These are phyloP conservation scores for Odontamblyopus rebecca DNA, from an alignment of 2,797 vertebrate genomes.

Conservation along the genomic window DNA sequence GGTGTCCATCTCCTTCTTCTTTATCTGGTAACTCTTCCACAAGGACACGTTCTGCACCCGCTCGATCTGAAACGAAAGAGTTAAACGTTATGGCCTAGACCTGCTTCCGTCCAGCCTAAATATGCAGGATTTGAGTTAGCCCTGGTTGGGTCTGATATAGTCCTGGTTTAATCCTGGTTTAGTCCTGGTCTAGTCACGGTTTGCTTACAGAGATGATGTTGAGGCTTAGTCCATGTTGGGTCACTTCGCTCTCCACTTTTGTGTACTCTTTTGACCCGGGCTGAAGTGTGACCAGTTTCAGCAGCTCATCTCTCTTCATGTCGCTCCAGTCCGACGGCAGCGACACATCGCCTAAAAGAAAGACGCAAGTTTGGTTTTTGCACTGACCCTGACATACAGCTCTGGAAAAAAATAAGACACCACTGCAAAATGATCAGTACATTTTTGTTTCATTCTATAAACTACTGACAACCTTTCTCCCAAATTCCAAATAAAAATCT, in stretches of 20 bases:
- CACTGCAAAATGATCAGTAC: too few species aligned
- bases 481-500: too few species aligned
- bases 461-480: too few species aligned
- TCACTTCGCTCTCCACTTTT: constrained; percentile 34
- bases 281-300: constrained; percentile 35
- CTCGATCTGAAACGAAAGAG: constrained; percentile 60
- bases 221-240: accelerated
- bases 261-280: constrained; percentile 31
- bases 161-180: too few species aligned
- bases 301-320: constrained; percentile 44
- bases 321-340: constrained; percentile 65
- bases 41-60: constrained; percentile 69
- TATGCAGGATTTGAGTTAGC: background rate
- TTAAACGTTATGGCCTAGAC: background rate
- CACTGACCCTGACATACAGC: too few species aligned
- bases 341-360: background rate
- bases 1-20: constrained; percentile 62
- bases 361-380: too few species aligned
- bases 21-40: constrained; percentile 70
- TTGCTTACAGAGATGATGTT: constrained; percentile 57
- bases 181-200: background rate
- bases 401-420: too few species aligned
- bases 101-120: background rate
- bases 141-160: background rate
- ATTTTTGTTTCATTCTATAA: too few species aligned